Base-by-base conservation (phyloP, 64 coral and sea anemone genomes). In the Stylophora pistillata region DNA sequence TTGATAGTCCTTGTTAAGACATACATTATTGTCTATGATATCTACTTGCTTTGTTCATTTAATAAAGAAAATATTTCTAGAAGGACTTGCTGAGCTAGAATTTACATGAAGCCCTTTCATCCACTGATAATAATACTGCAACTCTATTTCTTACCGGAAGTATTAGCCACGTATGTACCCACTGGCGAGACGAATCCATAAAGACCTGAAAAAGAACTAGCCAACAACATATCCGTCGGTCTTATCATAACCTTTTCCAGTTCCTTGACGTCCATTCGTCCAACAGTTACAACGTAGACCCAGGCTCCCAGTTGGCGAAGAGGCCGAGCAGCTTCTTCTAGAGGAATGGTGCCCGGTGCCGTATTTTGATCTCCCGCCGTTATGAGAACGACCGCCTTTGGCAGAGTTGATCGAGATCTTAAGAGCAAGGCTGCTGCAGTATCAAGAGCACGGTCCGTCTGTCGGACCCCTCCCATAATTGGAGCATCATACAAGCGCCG, bases 151-250 rank as follows among this genome's bases (percentile, higher is more conserved):
- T 83, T 83, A 83, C 80, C 80, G 5, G 80, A 83, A 10, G 80
- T 83, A 34, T 83, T 83, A 23, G 80, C 80, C 14, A 83, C 64
- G 80, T 83, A 69, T 52, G 21, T 58, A 30, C 32, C 78, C 61
- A 87, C 60, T 73, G 85, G 85, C 47, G 30, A 53, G 20, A 86
- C 78, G 20, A 27, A 85, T 52, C 78, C 72, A 31, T 55, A 60
- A 16, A 88, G 62, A 29, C 79, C 78, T 73, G 85, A 58, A 80
- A 92, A 92, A 7, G 77, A 88, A 68, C 79, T 81, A 0, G 87
- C 76, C 28, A 87, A 87, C 27, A 93, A 93, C 15, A 93, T 66
- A 65, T 93, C 91, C 11, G 56, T 71, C 79, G 91, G 86, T 74
- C 81, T 88, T 55, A 87, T 63, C 5, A 73, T 80, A 15, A 60